phyloP scores from a whole-genome alignment of 2,113 vertebrate genomes.

The Zapornia atra region DNA sequence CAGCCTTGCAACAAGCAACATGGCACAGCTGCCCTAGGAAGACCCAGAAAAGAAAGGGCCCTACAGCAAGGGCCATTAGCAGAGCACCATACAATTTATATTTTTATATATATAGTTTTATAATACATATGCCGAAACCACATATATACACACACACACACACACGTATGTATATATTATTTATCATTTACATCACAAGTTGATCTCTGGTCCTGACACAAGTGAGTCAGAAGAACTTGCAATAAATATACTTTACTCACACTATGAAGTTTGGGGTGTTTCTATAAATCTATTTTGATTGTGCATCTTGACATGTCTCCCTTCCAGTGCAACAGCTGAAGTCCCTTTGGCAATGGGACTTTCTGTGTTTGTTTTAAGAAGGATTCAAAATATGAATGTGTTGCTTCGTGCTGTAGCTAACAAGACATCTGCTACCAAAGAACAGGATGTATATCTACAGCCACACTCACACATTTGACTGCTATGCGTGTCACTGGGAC shows the following conservation, averaged over 20 bases:
- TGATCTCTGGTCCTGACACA: background rate
- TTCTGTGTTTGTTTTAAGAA: background rate
- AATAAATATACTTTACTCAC: background rate
- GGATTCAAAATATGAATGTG: background rate
- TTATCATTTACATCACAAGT: background rate
- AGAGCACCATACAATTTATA: background rate
- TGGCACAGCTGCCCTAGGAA: background rate
- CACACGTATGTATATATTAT: background rate
- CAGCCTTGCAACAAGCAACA: background rate
- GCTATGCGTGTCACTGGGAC: background rate
- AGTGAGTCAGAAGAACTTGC: background rate
- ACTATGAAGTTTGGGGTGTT: background rate
- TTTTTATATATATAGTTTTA: background rate
- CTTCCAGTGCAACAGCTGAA: background rate
- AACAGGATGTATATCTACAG: background rate
- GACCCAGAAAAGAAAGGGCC: background rate
- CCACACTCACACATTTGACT: rapidly evolving
- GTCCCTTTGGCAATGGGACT: background rate
- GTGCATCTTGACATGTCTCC: background rate
- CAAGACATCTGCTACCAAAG: background rate
- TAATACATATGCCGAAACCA: background rate
- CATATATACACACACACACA: background rate
- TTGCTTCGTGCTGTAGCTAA: background rate
- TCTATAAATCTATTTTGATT: background rate
- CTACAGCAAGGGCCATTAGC: background rate